A percentile compares a stretch with the other conserved stretches of the same genome.
These are phyloP conservation scores for Drosophila aff. DNA, from an alignment of 1,140 invertebrate genomes.

Conservation along the genomic window DNA sequence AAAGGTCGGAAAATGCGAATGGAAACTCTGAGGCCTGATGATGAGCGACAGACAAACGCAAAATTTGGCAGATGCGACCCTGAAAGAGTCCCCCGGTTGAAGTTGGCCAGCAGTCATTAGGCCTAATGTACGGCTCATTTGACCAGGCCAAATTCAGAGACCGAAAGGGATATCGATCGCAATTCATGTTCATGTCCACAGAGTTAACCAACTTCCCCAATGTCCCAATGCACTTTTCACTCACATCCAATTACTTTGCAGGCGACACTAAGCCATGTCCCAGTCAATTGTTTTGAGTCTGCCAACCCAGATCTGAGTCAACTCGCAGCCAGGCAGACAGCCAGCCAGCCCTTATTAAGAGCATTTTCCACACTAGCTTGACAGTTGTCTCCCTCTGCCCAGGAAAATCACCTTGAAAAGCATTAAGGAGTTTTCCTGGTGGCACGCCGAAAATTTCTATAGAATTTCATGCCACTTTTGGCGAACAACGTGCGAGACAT, in stretches of 20 bases:
- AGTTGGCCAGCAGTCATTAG: slow-evolving; percentile 43
- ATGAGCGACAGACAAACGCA: slow-evolving; percentile 38
- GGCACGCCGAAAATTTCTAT: slow-evolving; percentile 39
- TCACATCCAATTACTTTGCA: slow-evolving; percentile 44
- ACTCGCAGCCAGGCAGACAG: background rate
- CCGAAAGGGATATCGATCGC: slow-evolving; percentile 29
- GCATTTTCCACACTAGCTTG: slow-evolving; percentile 58
- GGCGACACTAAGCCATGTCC: slow-evolving; percentile 48
- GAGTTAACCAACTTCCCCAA: slow-evolving; percentile 16
- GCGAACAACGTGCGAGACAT: slow-evolving; percentile 12
- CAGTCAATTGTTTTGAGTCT: slow-evolving; percentile 38
- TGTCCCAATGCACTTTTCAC: slow-evolving; percentile 37
- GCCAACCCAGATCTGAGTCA: slow-evolving; percentile 39
- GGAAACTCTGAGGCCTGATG: slow-evolving; percentile 36
- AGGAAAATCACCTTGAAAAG: slow-evolving; percentile 26
- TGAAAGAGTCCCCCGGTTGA: slow-evolving; percentile 23
- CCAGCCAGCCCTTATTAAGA: slow-evolving; percentile 40
- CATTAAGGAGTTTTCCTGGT: slow-evolving; percentile 9
- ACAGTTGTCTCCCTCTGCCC: slow-evolving; percentile 33
- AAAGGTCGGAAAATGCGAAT: slow-evolving; percentile 40
- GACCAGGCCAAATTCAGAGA: slow-evolving; percentile 9
- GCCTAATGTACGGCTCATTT: slow-evolving; percentile 37
- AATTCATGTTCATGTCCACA: background rate
- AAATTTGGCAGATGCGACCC: slow-evolving; percentile 34
- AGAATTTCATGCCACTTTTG: slow-evolving; percentile 46